Conservation (phyloP, 2,113 vertebrate genomes). For the Lepus timidus region DNA sequence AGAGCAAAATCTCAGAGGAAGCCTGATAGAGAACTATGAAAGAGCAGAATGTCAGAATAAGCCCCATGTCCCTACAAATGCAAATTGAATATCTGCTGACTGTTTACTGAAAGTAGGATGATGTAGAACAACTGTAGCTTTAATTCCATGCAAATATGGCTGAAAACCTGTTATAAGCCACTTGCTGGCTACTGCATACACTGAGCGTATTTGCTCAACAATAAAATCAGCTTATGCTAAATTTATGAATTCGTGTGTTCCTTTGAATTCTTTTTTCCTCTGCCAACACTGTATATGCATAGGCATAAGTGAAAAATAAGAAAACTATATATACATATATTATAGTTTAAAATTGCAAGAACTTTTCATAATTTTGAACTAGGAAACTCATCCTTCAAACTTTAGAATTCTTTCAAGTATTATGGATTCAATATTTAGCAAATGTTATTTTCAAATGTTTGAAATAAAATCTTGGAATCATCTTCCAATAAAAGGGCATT, state of each 20-base stretch:
- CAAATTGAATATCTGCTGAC: slow-evolving; percentile 8
- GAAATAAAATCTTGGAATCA: slow-evolving; percentile 52
- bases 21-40: neutral
- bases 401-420: slow-evolving; percentile 56
- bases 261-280: neutral
- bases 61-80: neutral
- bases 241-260: neutral
- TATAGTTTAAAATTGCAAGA: slow-evolving; percentile 30
- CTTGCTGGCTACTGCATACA: neutral
- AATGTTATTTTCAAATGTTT: slow-evolving; percentile 55
- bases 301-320: slow-evolving; percentile 1
- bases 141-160: slow-evolving; percentile 20
- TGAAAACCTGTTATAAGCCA: neutral
- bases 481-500: slow-evolving; percentile 20
- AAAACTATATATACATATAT: neutral
- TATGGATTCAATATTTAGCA: slow-evolving; percentile 42
- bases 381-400: slow-evolving; percentile 13
- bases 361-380: slow-evolving; percentile 48
- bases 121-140: neutral
- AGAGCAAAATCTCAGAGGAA: neutral
- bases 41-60: neutral
- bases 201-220: neutral
- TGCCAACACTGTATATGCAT: neutral
- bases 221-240: slow-evolving; percentile 41
- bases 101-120: neutral